Evolutionary conservation across 2,113 vertebrate species (phyloP).

Genomic region (Megaceryle maxima): DNA sequence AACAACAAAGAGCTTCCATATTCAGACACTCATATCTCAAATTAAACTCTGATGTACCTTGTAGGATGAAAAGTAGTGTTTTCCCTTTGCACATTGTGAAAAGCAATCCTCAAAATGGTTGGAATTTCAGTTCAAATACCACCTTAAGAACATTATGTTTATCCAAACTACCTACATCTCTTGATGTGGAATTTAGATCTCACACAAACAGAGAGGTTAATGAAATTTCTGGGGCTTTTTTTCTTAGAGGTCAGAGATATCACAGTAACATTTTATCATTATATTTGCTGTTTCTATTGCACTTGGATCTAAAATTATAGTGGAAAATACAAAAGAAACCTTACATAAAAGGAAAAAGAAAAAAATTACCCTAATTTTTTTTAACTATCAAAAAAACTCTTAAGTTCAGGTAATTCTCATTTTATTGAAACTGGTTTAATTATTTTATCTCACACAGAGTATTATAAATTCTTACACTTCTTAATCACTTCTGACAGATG

Average conservation of each 20-base stretch:
- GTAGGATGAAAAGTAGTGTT: not conserved
- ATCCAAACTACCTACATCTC: not conserved
- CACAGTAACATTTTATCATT: not conserved
- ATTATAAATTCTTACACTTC: not conserved
- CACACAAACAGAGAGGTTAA: not conserved
- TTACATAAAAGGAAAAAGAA: not conserved
- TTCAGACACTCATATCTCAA: not conserved
- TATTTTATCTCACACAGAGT: constrained; percentile 1
- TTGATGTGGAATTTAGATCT: not conserved
- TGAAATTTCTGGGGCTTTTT: constrained; percentile 5
- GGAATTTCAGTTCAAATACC: constrained; percentile 8
- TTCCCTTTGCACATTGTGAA: not conserved
- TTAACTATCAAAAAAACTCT: not conserved
- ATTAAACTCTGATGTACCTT: not conserved
- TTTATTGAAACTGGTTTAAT: not conserved
- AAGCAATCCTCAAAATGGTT: not conserved
- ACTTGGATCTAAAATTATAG: not conserved
- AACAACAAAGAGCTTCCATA: not conserved
- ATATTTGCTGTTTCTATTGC: not conserved
- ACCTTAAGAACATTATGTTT: not conserved
- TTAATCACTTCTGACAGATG: not conserved
- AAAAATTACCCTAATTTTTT: not conserved
- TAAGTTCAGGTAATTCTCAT: constrained; percentile 2
- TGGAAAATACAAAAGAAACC: not conserved
- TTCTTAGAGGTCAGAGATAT: not conserved